phyloP scores from a whole-genome alignment of 2,888 invertebrate genomes.

The Molanna angustata region DNA sequence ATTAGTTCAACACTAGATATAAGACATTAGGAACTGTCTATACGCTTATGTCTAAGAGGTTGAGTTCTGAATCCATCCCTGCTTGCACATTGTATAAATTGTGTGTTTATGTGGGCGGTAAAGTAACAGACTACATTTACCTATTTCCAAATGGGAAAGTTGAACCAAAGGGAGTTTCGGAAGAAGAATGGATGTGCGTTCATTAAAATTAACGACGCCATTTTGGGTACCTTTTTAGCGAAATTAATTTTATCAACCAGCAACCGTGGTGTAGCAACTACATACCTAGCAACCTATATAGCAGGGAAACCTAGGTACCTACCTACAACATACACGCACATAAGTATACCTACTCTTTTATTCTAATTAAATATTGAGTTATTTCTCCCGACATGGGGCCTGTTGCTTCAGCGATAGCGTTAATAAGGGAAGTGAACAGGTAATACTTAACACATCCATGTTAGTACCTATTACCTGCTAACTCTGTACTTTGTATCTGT shows the following conservation, averaged over 20 bases:
- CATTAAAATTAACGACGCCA: constrained; percentile 32
- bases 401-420: constrained; percentile 13
- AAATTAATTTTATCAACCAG: constrained; percentile 27
- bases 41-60: no score
- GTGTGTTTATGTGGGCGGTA: constrained; percentile 31
- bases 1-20: no score
- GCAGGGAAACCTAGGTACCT: background rate
- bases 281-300: background rate
- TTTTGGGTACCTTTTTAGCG: constrained; percentile 29
- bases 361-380: constrained; percentile 19
- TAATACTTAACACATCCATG: no score
- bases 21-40: no score
- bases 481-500: no score
- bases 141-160: constrained; percentile 24
- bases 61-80: constrained; percentile 9
- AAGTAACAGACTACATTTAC: constrained; percentile 27
- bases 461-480: no score
- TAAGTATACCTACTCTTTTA: no score
- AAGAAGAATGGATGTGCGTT: constrained; percentile 19
- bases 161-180: constrained; percentile 7
- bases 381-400: constrained; percentile 7
- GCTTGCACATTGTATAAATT: constrained; percentile 28
- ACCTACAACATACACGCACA: background rate
- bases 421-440: constrained; percentile 7
- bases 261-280: constrained; percentile 7